Percentiles rank a stretch among this genome's conserved stretches.
Evolutionary conservation across 2,797 vertebrate species (phyloP).

Genomic region (Kryptopterus vitreolus): DNA sequence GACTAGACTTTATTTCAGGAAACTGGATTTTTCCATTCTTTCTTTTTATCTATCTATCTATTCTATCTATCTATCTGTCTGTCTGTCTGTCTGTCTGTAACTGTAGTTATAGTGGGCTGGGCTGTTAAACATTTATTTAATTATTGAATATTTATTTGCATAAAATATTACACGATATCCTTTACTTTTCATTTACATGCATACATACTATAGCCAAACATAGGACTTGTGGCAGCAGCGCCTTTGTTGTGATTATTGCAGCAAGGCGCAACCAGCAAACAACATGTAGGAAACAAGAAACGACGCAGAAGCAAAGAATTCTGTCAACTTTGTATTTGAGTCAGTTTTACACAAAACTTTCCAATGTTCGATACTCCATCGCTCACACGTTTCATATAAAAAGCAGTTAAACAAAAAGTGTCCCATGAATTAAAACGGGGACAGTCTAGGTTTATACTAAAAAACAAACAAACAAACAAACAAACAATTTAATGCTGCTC

Average conservation of each 20-base stretch:
- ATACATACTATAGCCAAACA: too few relatives aligned
- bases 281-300: background rate
- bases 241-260: too few relatives aligned
- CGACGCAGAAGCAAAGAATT: constrained; percentile 9
- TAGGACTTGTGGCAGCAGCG: too few relatives aligned
- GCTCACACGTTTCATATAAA: constrained; percentile 63
- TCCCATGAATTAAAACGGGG: constrained; percentile 51
- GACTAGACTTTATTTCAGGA: background rate
- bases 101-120: background rate
- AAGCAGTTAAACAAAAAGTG: constrained; percentile 58
- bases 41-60: too few relatives aligned
- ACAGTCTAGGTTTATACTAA: constrained; percentile 57
- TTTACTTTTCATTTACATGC: background rate
- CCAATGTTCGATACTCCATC: constrained; percentile 14
- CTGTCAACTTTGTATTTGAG: constrained; percentile 46
- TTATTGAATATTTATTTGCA: too few relatives aligned
- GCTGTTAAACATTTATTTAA: too few relatives aligned
- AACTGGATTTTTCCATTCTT: background rate
- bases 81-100: too few relatives aligned
- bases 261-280: background rate
- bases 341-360: constrained; percentile 37
- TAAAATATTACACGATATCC: too few relatives aligned
- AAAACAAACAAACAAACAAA: constrained; percentile 25
- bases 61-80: too few relatives aligned
- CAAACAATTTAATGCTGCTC: constrained; percentile 36